Evolutionary conservation across 2,888 invertebrate genomes (phyloP), one percentile per base, ranked within the genome.

Genomic region (Gonocerus acuteangulatus): DNA sequence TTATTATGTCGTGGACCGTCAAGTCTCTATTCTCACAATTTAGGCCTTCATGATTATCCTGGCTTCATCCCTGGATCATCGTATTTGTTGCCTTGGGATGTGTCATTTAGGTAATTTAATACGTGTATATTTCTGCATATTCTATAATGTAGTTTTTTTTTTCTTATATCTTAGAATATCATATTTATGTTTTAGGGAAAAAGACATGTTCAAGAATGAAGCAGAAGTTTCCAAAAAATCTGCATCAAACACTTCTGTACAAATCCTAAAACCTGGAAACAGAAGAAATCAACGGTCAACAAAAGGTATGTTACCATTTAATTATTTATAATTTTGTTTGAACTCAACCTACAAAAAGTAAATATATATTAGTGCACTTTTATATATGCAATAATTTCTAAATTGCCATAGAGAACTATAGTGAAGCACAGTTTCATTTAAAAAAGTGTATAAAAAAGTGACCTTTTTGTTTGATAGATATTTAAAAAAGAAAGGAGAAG

Each of bases 71-170:
- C 86, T 49, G 89, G 91, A 59, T 89, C 93, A 49, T 93, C 94
- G 72, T 95, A 87, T 72, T 78, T 97, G 58, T 76, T 95, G 67
- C 95, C 97, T 0, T 95, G 95, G 94, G 95, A 96, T 75, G 87
- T 91, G 0, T 82, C 84, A 9, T 83, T 90, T 1, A 80, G 77
- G 73, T 73, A 56, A 62, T 54, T 60, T n/a, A n/a, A n/a, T n/a
- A n/a, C n/a, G n/a, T n/a, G 27, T 61, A 62, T 18, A 42, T 49
- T 36, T 18, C 16, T 52, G 19, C 2, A 15, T 47, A 54, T 39
- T 49, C 48, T 23, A 58, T 19, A 48, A 11, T 19, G 1, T n/a
- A 23, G 2, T 42, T 42, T n/a, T 19, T 11, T 44, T 22, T 2
- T 11, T 11, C 9, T 48, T 48, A 23, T 21, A 11, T 32, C 9